phyloP scores from a whole-genome alignment of 2,888 invertebrate species.

The Aleiodes testaceus region DNA sequence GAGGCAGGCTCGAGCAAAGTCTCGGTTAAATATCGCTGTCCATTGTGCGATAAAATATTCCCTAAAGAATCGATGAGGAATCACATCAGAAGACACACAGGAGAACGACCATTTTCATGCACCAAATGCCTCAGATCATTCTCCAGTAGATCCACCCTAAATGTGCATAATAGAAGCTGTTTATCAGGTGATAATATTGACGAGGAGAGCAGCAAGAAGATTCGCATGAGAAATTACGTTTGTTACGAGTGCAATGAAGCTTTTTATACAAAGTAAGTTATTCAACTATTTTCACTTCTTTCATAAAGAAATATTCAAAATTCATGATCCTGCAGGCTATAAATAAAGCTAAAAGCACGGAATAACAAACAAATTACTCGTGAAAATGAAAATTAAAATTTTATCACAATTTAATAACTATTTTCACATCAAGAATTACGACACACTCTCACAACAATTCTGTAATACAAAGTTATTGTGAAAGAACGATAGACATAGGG shows the following conservation, averaged over 20 bases:
- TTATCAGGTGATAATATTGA: not conserved
- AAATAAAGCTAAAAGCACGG: no score
- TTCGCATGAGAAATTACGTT: slow-evolving; percentile 57
- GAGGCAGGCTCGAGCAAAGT: slow-evolving; percentile 61
- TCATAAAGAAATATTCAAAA: no score
- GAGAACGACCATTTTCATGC: slow-evolving; percentile 83
- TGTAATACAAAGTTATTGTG: slow-evolving; percentile 42
- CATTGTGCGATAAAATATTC: slow-evolving; percentile 80
- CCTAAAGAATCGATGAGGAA: slow-evolving; percentile 80
- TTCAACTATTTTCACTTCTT: not conserved
- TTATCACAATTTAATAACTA: slow-evolving; percentile 48
- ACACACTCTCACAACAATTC: slow-evolving; percentile 20
- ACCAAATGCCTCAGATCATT: slow-evolving; percentile 78
- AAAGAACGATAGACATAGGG: slow-evolving; percentile 32
- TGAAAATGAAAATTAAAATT: slow-evolving; percentile 27
- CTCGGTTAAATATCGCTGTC: slow-evolving; percentile 78
- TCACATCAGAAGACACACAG: slow-evolving; percentile 83
- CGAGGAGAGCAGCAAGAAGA: slow-evolving; percentile 19
- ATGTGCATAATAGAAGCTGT: slow-evolving; percentile 77
- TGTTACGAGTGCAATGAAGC: slow-evolving; percentile 69
- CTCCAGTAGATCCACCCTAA: slow-evolving; percentile 79
- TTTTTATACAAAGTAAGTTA: slow-evolving; percentile 72
- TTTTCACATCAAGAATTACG: slow-evolving; percentile 5
- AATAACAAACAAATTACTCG: no score
- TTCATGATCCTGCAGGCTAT: no score